These are phyloP conservation scores for Amblyjoppa proteus DNA, from an alignment of 2,888 invertebrate species.

Conservation along the genomic window DNA sequence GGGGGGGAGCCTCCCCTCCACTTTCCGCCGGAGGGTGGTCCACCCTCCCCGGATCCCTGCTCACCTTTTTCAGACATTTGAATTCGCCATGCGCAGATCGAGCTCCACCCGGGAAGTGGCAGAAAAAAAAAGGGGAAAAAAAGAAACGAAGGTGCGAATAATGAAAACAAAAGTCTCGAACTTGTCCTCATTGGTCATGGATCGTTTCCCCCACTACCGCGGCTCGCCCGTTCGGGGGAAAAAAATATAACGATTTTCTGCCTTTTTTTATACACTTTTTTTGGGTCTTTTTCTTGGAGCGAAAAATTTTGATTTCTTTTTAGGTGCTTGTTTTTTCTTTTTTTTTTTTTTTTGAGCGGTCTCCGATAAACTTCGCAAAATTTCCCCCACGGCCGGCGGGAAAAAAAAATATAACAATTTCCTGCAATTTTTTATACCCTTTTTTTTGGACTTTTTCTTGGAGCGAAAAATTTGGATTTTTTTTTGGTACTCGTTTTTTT, in stretches of 20 bases:
- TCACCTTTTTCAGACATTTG: slow-evolving; percentile 73
- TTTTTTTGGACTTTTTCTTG: slow-evolving; percentile 69
- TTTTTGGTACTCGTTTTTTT: slow-evolving; percentile 22
- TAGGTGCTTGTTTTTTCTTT: slow-evolving; percentile 57
- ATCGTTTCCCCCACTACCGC: slow-evolving; percentile 48
- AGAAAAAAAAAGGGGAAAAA: background rate
- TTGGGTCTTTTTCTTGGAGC: slow-evolving; percentile 68
- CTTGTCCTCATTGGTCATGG: slow-evolving; percentile 84
- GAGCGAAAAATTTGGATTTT: slow-evolving; percentile 30
- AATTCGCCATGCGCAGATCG: slow-evolving; percentile 81
- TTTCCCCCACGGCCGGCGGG: too few relatives aligned
- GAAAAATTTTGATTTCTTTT: slow-evolving; percentile 45
- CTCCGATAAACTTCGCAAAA: background rate
- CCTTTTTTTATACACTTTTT: background rate
- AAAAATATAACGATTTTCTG: background rate
- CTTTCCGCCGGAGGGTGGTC: slow-evolving; percentile 52
- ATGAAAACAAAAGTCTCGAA: slow-evolving; percentile 81
- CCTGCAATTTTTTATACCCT: too few relatives aligned
- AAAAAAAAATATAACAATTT: too few relatives aligned
- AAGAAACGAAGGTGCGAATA: slow-evolving; percentile 70
- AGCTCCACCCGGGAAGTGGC: background rate
- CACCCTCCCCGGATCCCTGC: slow-evolving; percentile 51
- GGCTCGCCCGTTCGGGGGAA: background rate
- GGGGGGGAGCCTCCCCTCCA: slow-evolving; percentile 66
- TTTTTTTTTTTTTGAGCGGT: slow-evolving; percentile 21